Conservation (phyloP, 2,888 invertebrate genomes). For the Tinea pellionella region DNA sequence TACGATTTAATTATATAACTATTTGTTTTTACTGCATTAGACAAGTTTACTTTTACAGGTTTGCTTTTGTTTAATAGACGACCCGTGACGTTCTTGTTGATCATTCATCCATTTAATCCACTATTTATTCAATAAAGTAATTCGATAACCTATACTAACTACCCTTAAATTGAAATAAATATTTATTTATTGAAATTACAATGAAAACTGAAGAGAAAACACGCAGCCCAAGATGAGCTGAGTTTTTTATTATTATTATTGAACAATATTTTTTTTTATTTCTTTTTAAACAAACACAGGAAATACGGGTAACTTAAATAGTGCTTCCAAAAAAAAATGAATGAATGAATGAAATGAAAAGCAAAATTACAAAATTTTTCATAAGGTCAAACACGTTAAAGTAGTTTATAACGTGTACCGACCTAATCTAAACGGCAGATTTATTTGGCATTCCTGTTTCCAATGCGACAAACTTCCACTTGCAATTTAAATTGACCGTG, state of each 20-base stretch:
- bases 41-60: background rate
- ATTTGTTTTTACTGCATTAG: background rate
- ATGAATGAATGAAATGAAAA: too few species aligned
- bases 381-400: background rate
- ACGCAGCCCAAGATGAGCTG: too few species aligned
- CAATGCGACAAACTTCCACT: background rate
- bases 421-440: background rate
- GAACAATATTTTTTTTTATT: too few species aligned
- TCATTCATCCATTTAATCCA: background rate
- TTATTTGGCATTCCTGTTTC: conserved; percentile 2
- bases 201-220: too few species aligned
- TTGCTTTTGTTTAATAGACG: background rate
- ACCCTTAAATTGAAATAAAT: too few species aligned
- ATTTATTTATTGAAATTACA: too few species aligned
- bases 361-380: too few species aligned
- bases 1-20: background rate
- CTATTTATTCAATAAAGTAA: background rate
- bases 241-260: too few species aligned
- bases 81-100: background rate
- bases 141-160: too few species aligned
- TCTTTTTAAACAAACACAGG: too few species aligned
- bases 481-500: conserved; percentile 11
- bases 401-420: background rate
- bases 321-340: too few species aligned
- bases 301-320: too few species aligned